A percentile compares a stretch with the other conserved stretches of the same genome.
Conservation (phyloP, 1,140 invertebrate genomes). For the Drosophila lini region DNA sequence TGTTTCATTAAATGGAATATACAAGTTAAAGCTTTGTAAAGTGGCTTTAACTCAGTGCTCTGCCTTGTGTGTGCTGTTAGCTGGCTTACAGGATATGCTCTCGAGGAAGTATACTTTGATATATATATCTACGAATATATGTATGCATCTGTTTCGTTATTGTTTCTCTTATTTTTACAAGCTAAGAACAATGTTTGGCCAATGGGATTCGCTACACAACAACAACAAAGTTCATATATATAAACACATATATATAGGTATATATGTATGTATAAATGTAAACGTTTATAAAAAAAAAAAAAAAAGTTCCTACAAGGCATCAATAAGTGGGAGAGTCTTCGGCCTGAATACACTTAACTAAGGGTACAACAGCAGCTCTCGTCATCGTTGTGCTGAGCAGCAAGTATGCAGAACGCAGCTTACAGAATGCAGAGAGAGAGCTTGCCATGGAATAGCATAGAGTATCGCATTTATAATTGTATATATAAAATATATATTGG, state of each 20-base stretch:
- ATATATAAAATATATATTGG: slow-evolving; percentile 31
- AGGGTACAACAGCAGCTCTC: slow-evolving; percentile 28
- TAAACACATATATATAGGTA: slow-evolving; percentile 11
- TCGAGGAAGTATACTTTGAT: slow-evolving; percentile 11
- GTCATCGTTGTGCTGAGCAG: slow-evolving; percentile 24
- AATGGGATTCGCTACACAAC: slow-evolving; percentile 56
- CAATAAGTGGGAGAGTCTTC: not conserved
- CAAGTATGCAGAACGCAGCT: slow-evolving; percentile 2
- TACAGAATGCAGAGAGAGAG: slow-evolving; percentile 11
- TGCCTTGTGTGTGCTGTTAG: slow-evolving; percentile 35
- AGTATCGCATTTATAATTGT: slow-evolving; percentile 23
- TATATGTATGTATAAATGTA: slow-evolving; percentile 4
- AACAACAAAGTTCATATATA: slow-evolving; percentile 35
- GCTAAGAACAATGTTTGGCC: slow-evolving; percentile 61
- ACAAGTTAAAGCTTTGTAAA: slow-evolving; percentile 63
- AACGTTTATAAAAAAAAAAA: slow-evolving; percentile 35
- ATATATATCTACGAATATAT: slow-evolving; percentile 25
- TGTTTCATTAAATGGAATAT: slow-evolving; percentile 71
- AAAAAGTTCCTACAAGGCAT: slow-evolving; percentile 33
- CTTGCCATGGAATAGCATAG: slow-evolving; percentile 23
- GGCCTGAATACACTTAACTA: slow-evolving; percentile 34
- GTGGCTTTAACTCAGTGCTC: slow-evolving; percentile 45
- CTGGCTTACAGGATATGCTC: slow-evolving; percentile 50
- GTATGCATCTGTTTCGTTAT: not conserved
- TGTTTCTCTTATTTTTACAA: slow-evolving; percentile 4